Evolutionary conservation across 2,797 vertebrate genomes (phyloP).

Genomic region (Eulemur rubriventer): DNA sequence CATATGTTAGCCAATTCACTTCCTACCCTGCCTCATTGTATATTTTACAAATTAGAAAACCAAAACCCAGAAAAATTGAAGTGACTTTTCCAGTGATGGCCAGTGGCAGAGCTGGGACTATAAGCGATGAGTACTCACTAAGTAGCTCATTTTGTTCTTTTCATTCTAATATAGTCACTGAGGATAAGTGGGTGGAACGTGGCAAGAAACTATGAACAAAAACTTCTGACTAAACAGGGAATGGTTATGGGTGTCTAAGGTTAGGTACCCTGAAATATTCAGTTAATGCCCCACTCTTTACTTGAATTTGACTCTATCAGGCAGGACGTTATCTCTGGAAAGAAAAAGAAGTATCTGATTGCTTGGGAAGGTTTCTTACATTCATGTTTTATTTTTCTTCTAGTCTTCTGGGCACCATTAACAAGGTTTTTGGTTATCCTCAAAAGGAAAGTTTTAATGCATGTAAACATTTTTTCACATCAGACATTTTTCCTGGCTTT

Average conservation of each 20-base stretch:
- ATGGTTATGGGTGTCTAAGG: neutral
- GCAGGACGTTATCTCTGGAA: neutral
- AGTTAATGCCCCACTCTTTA: neutral
- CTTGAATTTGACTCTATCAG: neutral
- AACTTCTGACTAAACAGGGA: neutral
- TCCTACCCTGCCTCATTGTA: neutral
- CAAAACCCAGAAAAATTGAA: neutral
- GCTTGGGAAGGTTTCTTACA: neutral
- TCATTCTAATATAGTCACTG: neutral
- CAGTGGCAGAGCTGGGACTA: neutral
- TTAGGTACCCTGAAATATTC: neutral
- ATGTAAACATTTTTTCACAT: neutral
- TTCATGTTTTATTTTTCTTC: neutral
- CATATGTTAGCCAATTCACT: neutral
- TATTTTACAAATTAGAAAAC: conserved; percentile 19
- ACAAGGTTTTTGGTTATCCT: neutral
- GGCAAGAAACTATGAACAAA: neutral
- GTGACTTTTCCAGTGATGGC: neutral
- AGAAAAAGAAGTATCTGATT: neutral
- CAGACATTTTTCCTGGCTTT: neutral
- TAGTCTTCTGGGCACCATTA: neutral
- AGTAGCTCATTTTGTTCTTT: neutral
- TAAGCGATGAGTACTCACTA: neutral
- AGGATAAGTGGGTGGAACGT: neutral
- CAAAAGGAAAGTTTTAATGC: neutral